Conservation (phyloP, 2,888 invertebrate genomes). For the Barypeithes pellucidus region DNA sequence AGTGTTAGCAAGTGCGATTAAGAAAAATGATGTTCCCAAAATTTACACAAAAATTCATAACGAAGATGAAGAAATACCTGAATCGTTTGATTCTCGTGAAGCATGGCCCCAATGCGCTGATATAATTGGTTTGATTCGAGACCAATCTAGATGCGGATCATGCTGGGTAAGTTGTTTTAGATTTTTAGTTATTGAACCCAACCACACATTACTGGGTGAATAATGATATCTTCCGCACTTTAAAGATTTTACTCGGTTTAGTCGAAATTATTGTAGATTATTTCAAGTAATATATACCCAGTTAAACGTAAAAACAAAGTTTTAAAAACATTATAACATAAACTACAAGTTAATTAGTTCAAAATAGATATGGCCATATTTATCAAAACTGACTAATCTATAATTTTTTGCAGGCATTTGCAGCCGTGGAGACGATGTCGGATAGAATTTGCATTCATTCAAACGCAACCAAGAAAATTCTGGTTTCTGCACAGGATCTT, state of each 20-base stretch:
- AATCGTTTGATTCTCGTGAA: slow-evolving; percentile 83
- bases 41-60: slow-evolving; percentile 13
- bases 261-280: too few species aligned
- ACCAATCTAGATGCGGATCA: slow-evolving; percentile 91
- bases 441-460: slow-evolving; percentile 51
- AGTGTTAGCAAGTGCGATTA: slow-evolving; percentile 41
- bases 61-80: slow-evolving; percentile 72
- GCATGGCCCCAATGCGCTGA: slow-evolving; percentile 85
- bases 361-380: too few species aligned
- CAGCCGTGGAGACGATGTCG: slow-evolving; percentile 89
- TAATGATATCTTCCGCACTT: too few species aligned
- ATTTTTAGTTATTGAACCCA: not conserved
- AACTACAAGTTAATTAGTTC: too few species aligned
- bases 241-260: too few species aligned
- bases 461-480: slow-evolving; percentile 31
- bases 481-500: slow-evolving; percentile 45
- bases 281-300: too few species aligned
- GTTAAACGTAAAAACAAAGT: too few species aligned
- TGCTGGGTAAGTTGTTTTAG: slow-evolving; percentile 82
- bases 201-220: not conserved
- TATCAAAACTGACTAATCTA: too few species aligned
- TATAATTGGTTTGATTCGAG: slow-evolving; percentile 84
- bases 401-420: slow-evolving; percentile 78
- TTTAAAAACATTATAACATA: too few species aligned
- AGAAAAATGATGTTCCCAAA: slow-evolving; percentile 18